These are phyloP conservation scores for Chrysopilus asiliformis DNA, from an alignment of 2,888 invertebrate genomes.

Conservation along the genomic window DNA sequence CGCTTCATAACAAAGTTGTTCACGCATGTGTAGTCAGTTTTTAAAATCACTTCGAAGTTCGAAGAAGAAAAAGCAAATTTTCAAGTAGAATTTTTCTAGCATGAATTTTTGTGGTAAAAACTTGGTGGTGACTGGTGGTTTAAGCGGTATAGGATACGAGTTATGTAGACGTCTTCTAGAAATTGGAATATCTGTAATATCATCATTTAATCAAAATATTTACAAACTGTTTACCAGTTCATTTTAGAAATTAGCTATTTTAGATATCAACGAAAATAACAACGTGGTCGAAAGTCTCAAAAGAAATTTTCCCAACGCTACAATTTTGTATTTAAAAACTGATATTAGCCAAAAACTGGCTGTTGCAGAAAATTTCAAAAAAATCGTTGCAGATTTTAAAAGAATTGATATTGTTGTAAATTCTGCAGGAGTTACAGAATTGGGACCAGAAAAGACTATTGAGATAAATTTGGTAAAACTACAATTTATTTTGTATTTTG, in stretches of 20 bases:
- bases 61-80: too few relatives aligned
- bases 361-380: background rate
- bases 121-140: constrained; percentile 1
- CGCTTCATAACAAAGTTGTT: too few relatives aligned
- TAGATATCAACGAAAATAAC: constrained; percentile 1
- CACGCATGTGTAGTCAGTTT: too few relatives aligned
- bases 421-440: background rate
- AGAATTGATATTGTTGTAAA: constrained; percentile 3
- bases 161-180: background rate
- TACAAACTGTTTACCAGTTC: background rate
- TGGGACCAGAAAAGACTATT: background rate
- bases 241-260: background rate
- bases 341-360: background rate
- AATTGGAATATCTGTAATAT: constrained; percentile 1
- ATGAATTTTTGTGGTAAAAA: too few relatives aligned
- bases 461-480: constrained; percentile 2
- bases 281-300: background rate
- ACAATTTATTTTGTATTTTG: background rate
- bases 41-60: too few relatives aligned
- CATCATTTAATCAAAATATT: background rate
- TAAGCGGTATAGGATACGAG: constrained; percentile 1
- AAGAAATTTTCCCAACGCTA: background rate
- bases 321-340: background rate
- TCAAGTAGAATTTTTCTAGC: too few relatives aligned
- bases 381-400: background rate